Evolutionary conservation across 2,797 vertebrate species (phyloP), one percentile per base, ranked within the genome.

Genomic region (Lepilemur septentrionalis): DNA sequence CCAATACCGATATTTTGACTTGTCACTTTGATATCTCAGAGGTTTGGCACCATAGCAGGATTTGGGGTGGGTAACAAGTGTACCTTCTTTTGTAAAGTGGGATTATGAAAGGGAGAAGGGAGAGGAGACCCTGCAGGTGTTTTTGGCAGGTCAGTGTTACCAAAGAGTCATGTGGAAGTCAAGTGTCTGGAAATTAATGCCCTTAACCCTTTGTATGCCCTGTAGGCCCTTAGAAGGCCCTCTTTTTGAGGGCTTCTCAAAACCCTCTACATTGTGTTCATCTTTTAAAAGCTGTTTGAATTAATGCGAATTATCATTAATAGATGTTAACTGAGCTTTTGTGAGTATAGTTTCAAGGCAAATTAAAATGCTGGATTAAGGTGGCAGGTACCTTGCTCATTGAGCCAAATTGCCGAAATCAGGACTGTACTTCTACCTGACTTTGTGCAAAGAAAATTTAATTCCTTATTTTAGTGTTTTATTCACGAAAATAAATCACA

Each of bases 401-500:
- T 15, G 8, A 92, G 55, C 23, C 69, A 72, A 76, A 23, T 25
- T 88, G 70, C 76, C 80, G 82, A 95, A 95, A 76, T 87, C 84
- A 70, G 57, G 79, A 73, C 81, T 38, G 5, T 55, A 35, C 48
- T 70, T 95, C 46, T 69, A 22, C 43, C 81, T 88, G 55, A 80
- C 55, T n/a, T 83, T 30, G 41, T 65, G 43, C 35, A 80, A 61
- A 73, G 67, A 90, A 92, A 46, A 41, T 61, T 46, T 75, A 38
- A 93, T 93, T 95, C 30, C n/a, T 83, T 73, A 63, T 73, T 94
- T 89, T 89, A 52, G 23, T 46, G 18, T 57, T 88, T 85, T 57
- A 73, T 81, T 93, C 69, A 48, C 89, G 41, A 93, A 93, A 85
- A 82, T 79, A 92, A 89, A 83, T 73, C 70, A 93, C 46, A 61